phyloP scores from a whole-genome alignment of 1,140 invertebrate genomes.

The Achatina immaculata region DNA sequence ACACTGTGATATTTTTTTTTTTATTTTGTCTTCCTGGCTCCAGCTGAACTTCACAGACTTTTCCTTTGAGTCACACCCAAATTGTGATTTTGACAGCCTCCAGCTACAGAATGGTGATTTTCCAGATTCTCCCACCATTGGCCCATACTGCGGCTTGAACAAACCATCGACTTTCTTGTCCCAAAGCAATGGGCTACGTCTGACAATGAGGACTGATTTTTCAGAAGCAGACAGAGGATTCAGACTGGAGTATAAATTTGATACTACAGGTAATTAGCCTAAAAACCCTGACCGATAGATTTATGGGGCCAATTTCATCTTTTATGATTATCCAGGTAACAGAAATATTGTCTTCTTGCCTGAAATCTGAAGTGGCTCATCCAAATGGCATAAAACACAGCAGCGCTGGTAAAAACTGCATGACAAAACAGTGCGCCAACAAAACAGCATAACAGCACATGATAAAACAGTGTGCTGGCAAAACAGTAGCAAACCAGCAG shows the following conservation, averaged over 20 bases:
- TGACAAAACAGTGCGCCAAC: no score
- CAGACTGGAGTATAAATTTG: conserved; percentile 65
- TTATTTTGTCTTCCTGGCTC: conserved; percentile 1
- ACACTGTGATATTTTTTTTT: no score
- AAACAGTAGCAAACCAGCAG: no score
- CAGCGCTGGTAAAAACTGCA: no score
- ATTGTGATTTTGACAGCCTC: conserved; percentile 93
- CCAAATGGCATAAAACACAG: no score
- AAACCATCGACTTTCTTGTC: conserved; percentile 85
- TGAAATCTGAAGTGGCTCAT: no score
- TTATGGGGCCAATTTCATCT: no score
- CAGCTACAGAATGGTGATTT: conserved; percentile 90
- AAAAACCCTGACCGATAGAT: no score
- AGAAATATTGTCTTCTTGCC: no score
- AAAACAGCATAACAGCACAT: no score
- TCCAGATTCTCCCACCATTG: conserved; percentile 69
- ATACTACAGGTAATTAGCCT: conserved; percentile 53
- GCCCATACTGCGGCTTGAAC: conserved; percentile 84
- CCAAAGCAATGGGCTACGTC: conserved; percentile 86
- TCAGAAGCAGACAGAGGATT: conserved; percentile 79
- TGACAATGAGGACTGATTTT: conserved; percentile 90
- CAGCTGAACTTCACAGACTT: conserved; percentile 93
- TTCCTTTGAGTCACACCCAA: conserved; percentile 91
- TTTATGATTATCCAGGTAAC: no score
- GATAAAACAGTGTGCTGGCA: no score